These are phyloP conservation scores for Urophycis tenuis DNA, from an alignment of 2,797 vertebrate genomes.

Conservation along the genomic window DNA sequence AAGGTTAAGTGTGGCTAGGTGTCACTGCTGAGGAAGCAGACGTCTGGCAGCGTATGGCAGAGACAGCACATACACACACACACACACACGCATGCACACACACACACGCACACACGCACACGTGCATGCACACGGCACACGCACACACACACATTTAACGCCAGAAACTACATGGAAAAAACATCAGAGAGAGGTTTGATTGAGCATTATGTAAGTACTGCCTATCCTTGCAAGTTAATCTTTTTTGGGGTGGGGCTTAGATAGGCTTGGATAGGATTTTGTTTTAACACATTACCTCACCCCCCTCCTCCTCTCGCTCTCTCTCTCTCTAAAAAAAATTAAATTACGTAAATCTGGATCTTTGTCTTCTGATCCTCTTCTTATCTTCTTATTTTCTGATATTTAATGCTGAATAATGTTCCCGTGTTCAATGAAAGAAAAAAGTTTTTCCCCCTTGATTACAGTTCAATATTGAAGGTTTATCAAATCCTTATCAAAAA, in stretches of 20 bases:
- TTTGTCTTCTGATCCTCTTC: too few species aligned
- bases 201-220: background rate
- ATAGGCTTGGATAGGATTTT: too few species aligned
- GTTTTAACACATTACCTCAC: too few species aligned
- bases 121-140: background rate
- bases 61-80: background rate
- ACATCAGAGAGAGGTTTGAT: too few species aligned
- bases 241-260: too few species aligned
- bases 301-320: too few species aligned
- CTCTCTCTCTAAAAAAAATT: too few species aligned
- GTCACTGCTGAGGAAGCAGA: conserved; percentile 43
- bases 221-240: background rate
- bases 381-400: too few species aligned
- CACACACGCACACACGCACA: background rate
- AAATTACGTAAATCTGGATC: too few species aligned
- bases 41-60: background rate
- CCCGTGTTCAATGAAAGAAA: background rate
- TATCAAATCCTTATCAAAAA: background rate
- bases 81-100: background rate
- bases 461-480: background rate
- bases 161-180: too few species aligned
- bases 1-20: conserved; percentile 44
- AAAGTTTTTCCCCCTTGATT: too few species aligned
- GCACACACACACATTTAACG: background rate
- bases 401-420: too few species aligned